A percentile compares a stretch with the other conserved stretches of the same genome.
These are phyloP conservation scores for Drosophila subsilvestris DNA, from an alignment of 2,888 invertebrate genomes.

Conservation along the genomic window DNA sequence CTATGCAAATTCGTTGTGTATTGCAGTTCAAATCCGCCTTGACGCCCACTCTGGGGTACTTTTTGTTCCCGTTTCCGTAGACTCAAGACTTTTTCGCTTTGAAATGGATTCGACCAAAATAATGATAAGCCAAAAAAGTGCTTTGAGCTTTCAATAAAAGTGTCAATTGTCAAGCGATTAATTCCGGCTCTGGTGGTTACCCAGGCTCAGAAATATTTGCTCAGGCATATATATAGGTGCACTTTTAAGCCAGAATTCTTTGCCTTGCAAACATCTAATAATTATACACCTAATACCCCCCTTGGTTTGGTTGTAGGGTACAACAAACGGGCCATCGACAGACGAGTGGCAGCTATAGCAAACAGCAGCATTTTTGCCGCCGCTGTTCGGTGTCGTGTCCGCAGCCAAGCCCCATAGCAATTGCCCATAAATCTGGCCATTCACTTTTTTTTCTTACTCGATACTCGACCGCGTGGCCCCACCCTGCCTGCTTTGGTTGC, in stretches of 20 bases:
- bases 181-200: too few species aligned
- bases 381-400: conserved; percentile 75
- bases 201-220: too few species aligned
- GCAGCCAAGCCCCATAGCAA: conserved; percentile 79
- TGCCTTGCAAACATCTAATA: too few species aligned
- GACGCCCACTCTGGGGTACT: conserved; percentile 53
- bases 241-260: too few species aligned
- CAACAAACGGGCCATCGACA: neutral
- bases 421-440: conserved; percentile 77
- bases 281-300: neutral
- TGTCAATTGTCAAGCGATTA: conserved; percentile 21
- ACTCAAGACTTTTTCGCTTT: too few species aligned
- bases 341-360: conserved; percentile 21
- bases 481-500: conserved; percentile 14
- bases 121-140: conserved; percentile 39
- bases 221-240: too few species aligned
- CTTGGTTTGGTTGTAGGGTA: conserved; percentile 12
- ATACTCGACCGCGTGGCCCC: neutral
- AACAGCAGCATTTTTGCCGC: conserved; percentile 59
- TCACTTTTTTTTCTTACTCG: conserved; percentile 63
- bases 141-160: conserved; percentile 40
- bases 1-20: conserved; percentile 18
- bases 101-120: conserved; percentile 24
- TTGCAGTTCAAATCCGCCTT: conserved; percentile 63
- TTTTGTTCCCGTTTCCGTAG: conserved; percentile 17